phyloP scores from a whole-genome alignment of 2,113 vertebrate genomes.

The Hippotragus niger region DNA sequence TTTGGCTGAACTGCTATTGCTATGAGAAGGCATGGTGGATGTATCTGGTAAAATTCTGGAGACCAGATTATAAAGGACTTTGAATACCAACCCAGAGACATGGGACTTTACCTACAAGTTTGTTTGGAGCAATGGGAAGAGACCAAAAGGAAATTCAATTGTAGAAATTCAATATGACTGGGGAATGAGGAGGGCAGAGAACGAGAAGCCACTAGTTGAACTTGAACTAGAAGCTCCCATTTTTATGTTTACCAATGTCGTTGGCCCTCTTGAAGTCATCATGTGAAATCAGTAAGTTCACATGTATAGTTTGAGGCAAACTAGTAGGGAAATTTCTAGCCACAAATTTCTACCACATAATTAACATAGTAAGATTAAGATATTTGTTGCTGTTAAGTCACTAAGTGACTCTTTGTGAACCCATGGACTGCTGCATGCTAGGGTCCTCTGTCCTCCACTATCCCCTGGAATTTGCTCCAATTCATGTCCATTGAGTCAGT shows the following conservation, averaged over 20 bases:
- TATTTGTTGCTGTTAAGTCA: background rate
- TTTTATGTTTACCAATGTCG: background rate
- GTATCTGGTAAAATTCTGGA: background rate
- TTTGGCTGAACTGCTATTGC: background rate
- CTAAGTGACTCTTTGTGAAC: background rate
- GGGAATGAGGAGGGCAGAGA: background rate
- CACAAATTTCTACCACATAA: background rate
- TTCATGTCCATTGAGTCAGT: background rate
- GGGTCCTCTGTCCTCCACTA: background rate
- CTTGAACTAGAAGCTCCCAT: background rate
- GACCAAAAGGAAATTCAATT: background rate
- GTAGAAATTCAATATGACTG: background rate
- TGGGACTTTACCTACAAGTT: background rate
- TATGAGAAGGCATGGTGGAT: too few species aligned
- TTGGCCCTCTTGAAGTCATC: background rate
- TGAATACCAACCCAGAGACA: background rate
- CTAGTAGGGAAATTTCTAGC: background rate
- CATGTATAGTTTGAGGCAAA: background rate
- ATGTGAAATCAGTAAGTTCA: background rate
- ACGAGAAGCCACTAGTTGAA: background rate
- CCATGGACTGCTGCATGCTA: background rate
- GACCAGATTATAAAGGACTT: background rate
- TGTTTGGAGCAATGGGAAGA: background rate
- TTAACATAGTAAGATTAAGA: background rate
- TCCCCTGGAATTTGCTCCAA: background rate